Percentiles rank a stretch among this genome's conserved stretches.
Evolutionary conservation across 2,797 vertebrate species (phyloP).

Genomic region (Tiaroga cobitis): DNA sequence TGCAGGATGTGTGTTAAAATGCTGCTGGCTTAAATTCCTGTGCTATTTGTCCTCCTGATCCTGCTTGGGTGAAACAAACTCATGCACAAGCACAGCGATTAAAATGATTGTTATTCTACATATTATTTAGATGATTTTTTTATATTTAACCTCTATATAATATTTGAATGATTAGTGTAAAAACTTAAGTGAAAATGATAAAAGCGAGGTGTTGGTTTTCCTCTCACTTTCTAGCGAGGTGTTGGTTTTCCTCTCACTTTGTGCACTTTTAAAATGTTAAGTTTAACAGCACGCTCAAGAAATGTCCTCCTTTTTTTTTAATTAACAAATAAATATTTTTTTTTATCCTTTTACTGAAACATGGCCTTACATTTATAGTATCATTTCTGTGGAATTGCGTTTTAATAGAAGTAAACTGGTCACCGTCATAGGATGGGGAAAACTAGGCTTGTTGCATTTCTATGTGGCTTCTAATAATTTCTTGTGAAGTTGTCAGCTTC

Average conservation of each 20-base stretch:
- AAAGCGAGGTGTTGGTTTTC: neutral
- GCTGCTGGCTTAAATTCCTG: conserved; percentile 30
- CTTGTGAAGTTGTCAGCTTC: neutral
- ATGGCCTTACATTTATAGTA: neutral
- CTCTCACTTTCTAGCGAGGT: neutral
- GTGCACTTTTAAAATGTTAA: neutral
- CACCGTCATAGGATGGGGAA: neutral
- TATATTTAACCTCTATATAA: neutral
- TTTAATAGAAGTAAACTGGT: neutral
- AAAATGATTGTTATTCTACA: neutral
- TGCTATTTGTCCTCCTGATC: conserved; percentile 12
- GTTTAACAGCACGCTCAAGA: neutral
- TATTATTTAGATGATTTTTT: neutral
- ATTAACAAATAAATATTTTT: neutral
- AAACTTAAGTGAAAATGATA: neutral
- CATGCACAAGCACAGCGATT: conserved; percentile 19
- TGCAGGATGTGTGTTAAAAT: conserved; percentile 32
- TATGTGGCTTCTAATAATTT: neutral
- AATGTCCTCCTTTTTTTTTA: neutral
- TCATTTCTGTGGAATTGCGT: neutral
- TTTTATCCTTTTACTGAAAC: neutral
- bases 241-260: neutral
- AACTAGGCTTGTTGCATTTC: neutral
- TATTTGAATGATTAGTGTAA: neutral
- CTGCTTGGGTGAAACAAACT: neutral